phyloP scores from a whole-genome alignment of 2,888 invertebrate species.

The Xestia c-nigrum region DNA sequence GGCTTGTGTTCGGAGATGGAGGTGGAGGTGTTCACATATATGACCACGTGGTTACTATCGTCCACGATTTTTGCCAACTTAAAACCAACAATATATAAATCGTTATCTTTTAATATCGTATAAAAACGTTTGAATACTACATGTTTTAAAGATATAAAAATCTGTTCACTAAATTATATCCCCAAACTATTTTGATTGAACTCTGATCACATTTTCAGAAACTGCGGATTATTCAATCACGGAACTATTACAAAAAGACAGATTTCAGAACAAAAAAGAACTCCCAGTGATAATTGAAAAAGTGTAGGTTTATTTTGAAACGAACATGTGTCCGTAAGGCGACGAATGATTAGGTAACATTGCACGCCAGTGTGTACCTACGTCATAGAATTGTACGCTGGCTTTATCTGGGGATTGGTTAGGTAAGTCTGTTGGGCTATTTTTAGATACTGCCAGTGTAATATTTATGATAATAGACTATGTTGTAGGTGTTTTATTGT shows the following conservation, averaged over 20 bases:
- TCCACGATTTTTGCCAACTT: too few species aligned
- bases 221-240: neutral
- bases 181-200: neutral
- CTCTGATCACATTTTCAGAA: neutral
- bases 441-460: slow-evolving; percentile 2
- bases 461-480: neutral
- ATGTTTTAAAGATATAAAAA: neutral
- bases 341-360: slow-evolving; percentile 6
- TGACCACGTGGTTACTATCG: too few species aligned
- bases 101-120: too few species aligned
- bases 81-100: too few species aligned
- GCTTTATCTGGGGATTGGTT: neutral
- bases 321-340: slow-evolving; percentile 5
- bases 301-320: slow-evolving; percentile 14
- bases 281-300: slow-evolving; percentile 1
- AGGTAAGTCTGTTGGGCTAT: slow-evolving; percentile 18
- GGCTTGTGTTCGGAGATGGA: too few species aligned
- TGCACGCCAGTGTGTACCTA: slow-evolving; percentile 4
- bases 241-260: neutral
- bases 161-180: neutral
- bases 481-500: neutral
- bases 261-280: neutral
- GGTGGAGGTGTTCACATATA: too few species aligned
- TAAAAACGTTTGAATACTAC: neutral
- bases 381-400: slow-evolving; percentile 18